phyloP scores from a whole-genome alignment of 2,113 vertebrate species.

The Pseudolaguvia tuberculata region DNA sequence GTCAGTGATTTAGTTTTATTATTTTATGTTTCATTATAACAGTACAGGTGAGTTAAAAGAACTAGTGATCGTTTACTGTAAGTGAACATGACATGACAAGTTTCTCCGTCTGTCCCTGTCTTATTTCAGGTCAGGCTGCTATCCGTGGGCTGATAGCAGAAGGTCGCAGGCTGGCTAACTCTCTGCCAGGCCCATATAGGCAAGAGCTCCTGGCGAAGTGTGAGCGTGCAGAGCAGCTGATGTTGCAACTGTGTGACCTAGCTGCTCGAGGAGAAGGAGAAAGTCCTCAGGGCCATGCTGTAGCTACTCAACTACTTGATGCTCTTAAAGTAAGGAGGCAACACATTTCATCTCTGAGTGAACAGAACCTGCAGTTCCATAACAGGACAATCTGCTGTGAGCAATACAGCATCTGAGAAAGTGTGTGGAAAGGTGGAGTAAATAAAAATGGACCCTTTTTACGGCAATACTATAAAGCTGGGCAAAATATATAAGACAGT shows the following conservation, averaged over 20 bases:
- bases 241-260: slow-evolving; percentile 83
- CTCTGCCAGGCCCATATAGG: slow-evolving; percentile 87
- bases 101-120: slow-evolving; percentile 21
- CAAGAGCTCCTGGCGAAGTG: slow-evolving; percentile 90
- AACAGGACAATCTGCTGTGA: neutral
- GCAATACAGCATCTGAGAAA: neutral
- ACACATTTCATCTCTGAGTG: neutral
- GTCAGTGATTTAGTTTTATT: too few relatives aligned
- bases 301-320: slow-evolving; percentile 88
- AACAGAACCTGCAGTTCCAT: neutral
- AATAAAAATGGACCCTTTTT: too few relatives aligned
- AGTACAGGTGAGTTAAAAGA: neutral
- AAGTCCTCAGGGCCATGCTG: slow-evolving; percentile 80
- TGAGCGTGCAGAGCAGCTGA: slow-evolving; percentile 86
- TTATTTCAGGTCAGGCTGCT: slow-evolving; percentile 84
- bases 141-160: slow-evolving; percentile 94
- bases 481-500: too few relatives aligned
- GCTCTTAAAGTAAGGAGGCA: slow-evolving; percentile 80
- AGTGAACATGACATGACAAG: too few relatives aligned
- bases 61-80: neutral
- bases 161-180: slow-evolving; percentile 84
- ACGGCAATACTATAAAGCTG: too few relatives aligned
- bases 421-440: too few relatives aligned
- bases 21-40: neutral
- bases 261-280: slow-evolving; percentile 87